Base-by-base conservation (phyloP, 2,888 invertebrate species). In the Drosophila barbarae region DNA sequence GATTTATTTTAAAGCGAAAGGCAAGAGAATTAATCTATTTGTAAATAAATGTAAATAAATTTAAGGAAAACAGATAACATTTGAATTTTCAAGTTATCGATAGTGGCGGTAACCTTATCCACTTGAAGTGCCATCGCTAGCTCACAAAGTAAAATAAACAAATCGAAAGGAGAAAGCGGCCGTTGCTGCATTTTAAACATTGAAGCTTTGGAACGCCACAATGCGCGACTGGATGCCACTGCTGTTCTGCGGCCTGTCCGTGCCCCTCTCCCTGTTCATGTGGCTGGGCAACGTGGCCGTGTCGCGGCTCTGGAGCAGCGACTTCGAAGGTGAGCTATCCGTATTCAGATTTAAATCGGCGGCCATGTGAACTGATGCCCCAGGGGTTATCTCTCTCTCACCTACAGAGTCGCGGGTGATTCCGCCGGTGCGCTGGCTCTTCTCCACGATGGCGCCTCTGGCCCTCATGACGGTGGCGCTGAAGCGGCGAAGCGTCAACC, bases 211-310 rank as follows among this genome's bases (percentile, higher is more conserved):
- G 7, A 32, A 23, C 23, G 28, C 13, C 36, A 54, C 42, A 26
- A 61, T 68, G 53, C 60, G 71, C 5, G 72, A 84, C 28, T 87
- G 82, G 71, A 82, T 92, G 78, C 93, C 93, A 60, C 90, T 94
- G 39, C 81, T 94, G 3, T 87, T 94, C 34, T 93, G 93, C 81
- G 92, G 93, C 5, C 89, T 94, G 66, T 92, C 94, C 3, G 93
- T 95, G 82, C 95, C 95, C 8, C 77, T 94, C n/a, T 94, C 95
- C 1, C 92, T 95, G 90, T 91, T 94, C 26, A 91, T 95, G 90
- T 95, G 95, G 95, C 91, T 93, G 71, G 91, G 92, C 23, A 94
- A 94, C 88, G 90, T 94, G 73, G 90, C 93, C n/a, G 93, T 94
- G 86, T 91, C 92, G 0, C 92, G 91, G 78, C 88, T 93, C 30